phyloP scores from a whole-genome alignment of 1,140 invertebrate genomes.

The Grapholita molesta region DNA sequence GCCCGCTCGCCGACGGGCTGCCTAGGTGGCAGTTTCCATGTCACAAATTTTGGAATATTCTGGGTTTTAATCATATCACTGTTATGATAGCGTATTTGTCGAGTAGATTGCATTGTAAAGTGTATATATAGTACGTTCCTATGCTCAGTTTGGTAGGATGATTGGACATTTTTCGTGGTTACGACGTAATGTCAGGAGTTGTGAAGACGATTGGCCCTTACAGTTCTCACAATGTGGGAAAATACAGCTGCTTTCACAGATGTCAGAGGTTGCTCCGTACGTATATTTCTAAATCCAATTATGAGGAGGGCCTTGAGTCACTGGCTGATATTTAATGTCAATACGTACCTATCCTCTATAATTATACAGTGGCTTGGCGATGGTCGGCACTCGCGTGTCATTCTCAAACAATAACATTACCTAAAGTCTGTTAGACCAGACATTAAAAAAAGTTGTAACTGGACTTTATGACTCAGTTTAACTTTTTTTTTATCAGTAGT shows the following conservation, averaged over 20 bases:
- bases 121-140: not conserved
- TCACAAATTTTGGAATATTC: slow-evolving; percentile 47
- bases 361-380: not conserved
- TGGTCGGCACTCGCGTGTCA: not conserved
- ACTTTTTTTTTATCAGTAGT: not conserved
- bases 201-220: not conserved
- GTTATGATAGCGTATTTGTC: not conserved
- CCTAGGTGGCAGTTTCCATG: slow-evolving; percentile 67
- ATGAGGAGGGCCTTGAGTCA: not conserved
- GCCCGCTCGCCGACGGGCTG: slow-evolving; percentile 31
- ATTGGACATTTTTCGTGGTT: not conserved
- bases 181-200: not conserved
- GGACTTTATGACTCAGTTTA: not conserved
- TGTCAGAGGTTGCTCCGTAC: not conserved
- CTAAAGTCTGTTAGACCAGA: not conserved
- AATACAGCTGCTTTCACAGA: not conserved
- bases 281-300: not conserved
- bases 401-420: not conserved
- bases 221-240: not conserved
- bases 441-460: not conserved
- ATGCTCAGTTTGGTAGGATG: not conserved
- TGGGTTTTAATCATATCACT: slow-evolving; percentile 16
- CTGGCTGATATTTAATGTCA: not conserved
- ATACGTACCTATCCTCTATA: not conserved
- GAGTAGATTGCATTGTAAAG: not conserved